Base-by-base conservation (phyloP, 2,888 invertebrate genomes). In the Pyrochroa serraticornis region DNA sequence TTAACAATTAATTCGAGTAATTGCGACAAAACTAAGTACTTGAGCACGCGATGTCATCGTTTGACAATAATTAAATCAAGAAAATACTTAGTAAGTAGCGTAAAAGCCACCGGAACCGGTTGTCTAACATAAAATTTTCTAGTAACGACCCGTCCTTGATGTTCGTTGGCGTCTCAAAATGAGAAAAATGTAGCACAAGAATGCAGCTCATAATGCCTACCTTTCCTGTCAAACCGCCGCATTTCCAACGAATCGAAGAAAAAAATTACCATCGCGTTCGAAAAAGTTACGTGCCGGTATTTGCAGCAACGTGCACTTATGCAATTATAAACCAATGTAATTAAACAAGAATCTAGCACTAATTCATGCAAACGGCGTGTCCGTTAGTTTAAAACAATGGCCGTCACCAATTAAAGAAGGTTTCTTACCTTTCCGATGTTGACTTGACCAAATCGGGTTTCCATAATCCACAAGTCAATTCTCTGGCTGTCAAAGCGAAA, bases 401-500 rank as follows among this genome's bases (percentile, higher is more conserved):
- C 22, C 22, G 5, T 22, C 22, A 5, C 22, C 22, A 22, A 22
- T 22, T 22, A 22, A 2, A 22, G 22, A 22, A 22, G 22, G 22
- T 22, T 58, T 44, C 74, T 79, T 75, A 87, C 84, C 88, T 84
- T 80, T 90, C 89, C 7, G 87, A 87, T 31, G 92, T 91, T 43
- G 92, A 91, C 82, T 93, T 93, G 70, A 92, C 92, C 69, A 92
- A 88, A 79, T 93, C 93, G 61, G 91, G 87, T 75, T 92, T 92
- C 93, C 93, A 93, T 43, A 93, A 82, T 43, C 93, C 93, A 77
- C 93, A 93, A 13, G 93, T 93, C 67, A 93, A 82, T 82, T 93
- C 92, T 58, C 92, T 85, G 46, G 93, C 90, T 33, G 93, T 93
- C 61, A 90, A 88, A 31, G 87, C 83, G 79, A 93, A 93, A 58